These are phyloP conservation scores for Merodon equestris DNA, from an alignment of 2,888 invertebrate species.

Conservation along the genomic window DNA sequence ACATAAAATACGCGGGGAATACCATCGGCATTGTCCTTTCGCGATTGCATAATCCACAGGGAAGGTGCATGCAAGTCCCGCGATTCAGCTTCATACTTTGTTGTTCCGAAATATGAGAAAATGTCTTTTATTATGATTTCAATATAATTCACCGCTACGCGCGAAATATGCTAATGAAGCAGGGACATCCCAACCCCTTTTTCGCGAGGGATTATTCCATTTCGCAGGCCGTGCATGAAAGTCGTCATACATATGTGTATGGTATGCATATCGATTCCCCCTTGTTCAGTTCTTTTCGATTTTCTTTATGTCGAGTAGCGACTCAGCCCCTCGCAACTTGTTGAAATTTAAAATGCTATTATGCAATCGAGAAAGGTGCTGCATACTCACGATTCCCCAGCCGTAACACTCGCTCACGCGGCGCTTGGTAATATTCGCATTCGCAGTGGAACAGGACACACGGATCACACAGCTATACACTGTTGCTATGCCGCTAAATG, in stretches of 20 bases:
- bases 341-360: slow-evolving; percentile 62
- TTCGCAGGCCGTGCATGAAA: slow-evolving; percentile 17
- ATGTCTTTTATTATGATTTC: slow-evolving; percentile 46
- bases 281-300: slow-evolving; percentile 25
- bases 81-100: slow-evolving; percentile 41
- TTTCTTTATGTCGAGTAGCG: background rate
- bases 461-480: slow-evolving; percentile 33
- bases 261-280: slow-evolving; percentile 35
- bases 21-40: slow-evolving; percentile 46
- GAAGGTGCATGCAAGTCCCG: slow-evolving; percentile 60
- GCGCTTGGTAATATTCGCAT: no score
- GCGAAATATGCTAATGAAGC: slow-evolving; percentile 67
- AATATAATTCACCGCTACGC: slow-evolving; percentile 59
- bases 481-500: slow-evolving; percentile 67
- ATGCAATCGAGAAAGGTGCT: slow-evolving; percentile 62
- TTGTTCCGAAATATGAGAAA: slow-evolving; percentile 21
- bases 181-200: slow-evolving; percentile 12
- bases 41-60: slow-evolving; percentile 59
- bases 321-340: slow-evolving; percentile 43
- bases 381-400: no score
- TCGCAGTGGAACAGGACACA: background rate
- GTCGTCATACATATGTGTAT: slow-evolving; percentile 31
- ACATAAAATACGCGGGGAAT: slow-evolving; percentile 1
- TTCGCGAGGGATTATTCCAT: slow-evolving; percentile 41
- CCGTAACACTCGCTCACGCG: slow-evolving; percentile 5